These are phyloP conservation scores for Tangara arthus DNA, from an alignment of 2,797 vertebrate genomes.

Conservation along the genomic window DNA sequence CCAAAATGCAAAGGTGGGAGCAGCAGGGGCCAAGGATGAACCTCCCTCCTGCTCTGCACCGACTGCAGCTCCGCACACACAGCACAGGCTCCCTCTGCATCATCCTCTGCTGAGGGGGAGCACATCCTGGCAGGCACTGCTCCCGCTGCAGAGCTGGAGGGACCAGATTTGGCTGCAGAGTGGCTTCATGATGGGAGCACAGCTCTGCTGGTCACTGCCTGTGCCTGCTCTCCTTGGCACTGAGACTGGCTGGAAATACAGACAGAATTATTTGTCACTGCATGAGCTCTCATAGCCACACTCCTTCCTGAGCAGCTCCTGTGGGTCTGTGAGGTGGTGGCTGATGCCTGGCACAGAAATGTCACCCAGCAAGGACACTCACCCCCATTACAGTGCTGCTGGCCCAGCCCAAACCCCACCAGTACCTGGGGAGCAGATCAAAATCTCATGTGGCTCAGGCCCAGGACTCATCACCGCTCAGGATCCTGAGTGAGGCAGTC, in stretches of 20 bases:
- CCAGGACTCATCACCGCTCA: background rate
- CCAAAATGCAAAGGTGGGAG: background rate
- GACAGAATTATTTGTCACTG: background rate
- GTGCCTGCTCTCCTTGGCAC: background rate
- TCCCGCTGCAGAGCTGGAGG: background rate
- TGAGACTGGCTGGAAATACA: background rate
- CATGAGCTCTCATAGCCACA: fast-evolving
- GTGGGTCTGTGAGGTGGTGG: background rate
- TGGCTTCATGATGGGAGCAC: background rate
- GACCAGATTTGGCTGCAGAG: background rate
- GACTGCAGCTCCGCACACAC: background rate
- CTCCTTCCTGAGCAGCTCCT: background rate
- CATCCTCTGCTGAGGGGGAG: fast-evolving
- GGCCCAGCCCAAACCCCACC: background rate
- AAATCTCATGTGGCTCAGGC: background rate
- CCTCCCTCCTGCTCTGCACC: background rate
- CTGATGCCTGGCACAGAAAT: background rate
- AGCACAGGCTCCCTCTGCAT: background rate
- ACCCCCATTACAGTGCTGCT: background rate
- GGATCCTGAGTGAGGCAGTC: background rate
- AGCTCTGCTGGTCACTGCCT: background rate
- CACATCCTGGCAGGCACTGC: background rate
- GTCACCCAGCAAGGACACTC: background rate
- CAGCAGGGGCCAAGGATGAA: background rate
- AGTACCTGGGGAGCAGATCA: background rate